Percentiles rank a stretch among this genome's conserved stretches.
These are phyloP conservation scores for Synanthedon vespiformis DNA, from an alignment of 2,888 invertebrate species.

Conservation along the genomic window DNA sequence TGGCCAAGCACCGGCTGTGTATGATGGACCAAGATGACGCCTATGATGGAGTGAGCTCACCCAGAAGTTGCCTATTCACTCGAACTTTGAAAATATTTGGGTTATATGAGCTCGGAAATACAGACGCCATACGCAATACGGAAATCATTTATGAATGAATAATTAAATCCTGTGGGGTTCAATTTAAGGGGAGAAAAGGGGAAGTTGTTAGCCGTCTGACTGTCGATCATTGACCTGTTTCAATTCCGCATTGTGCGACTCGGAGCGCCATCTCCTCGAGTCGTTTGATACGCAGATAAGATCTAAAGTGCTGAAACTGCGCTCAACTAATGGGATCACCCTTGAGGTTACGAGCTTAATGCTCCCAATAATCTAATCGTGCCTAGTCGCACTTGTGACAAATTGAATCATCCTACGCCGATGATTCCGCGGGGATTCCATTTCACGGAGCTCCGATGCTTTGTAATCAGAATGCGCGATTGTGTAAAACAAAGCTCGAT, in stretches of 20 bases:
- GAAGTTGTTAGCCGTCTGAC: conserved; percentile 13
- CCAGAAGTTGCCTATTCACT: too few relatives aligned
- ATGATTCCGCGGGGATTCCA: not conserved
- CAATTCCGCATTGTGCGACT: conserved; percentile 27
- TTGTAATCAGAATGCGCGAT: not conserved
- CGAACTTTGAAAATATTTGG: too few relatives aligned
- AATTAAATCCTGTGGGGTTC: too few relatives aligned
- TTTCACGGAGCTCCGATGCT: not conserved
- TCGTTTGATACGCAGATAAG: conserved; percentile 14
- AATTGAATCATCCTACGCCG: conserved; percentile 1
- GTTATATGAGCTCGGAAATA: too few relatives aligned
- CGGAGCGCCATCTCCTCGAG: conserved; percentile 8
- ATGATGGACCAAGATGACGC: too few relatives aligned
- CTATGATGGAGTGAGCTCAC: too few relatives aligned
- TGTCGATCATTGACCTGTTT: conserved; percentile 31
- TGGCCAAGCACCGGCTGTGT: too few relatives aligned
- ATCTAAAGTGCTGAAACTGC: conserved; percentile 15
- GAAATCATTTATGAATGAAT: conserved; percentile 7
- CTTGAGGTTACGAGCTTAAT: conserved; percentile 12
- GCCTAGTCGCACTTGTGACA: conserved; percentile 10
- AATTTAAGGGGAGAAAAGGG: not conserved
- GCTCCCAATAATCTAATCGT: conserved; percentile 18
- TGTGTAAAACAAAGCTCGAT: not conserved
- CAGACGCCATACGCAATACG: too few relatives aligned
- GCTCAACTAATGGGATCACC: conserved; percentile 15